Evolutionary conservation across 2,888 invertebrate species (phyloP).

Genomic region (Pachymerium ferrugineum): DNA sequence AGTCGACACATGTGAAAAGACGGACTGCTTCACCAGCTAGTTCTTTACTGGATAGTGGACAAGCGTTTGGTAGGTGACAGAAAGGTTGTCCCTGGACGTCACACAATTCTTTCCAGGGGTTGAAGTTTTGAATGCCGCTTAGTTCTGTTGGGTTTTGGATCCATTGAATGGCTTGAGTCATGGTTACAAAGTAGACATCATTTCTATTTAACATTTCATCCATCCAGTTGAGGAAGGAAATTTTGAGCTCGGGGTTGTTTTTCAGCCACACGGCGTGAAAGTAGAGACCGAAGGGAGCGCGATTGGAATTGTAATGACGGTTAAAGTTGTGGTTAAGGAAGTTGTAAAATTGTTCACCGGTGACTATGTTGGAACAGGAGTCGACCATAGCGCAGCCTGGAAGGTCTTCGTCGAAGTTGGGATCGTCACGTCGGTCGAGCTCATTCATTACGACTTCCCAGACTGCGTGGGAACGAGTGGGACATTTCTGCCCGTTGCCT

Average conservation of each 20-base stretch:
- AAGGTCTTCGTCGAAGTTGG: slow-evolving; percentile 77
- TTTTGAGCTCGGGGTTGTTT: slow-evolving; percentile 85
- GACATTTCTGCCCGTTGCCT: slow-evolving; percentile 76
- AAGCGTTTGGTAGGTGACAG: slow-evolving; percentile 86
- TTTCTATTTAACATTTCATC: slow-evolving; percentile 82
- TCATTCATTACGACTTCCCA: slow-evolving; percentile 98
- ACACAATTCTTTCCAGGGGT: slow-evolving; percentile 92
- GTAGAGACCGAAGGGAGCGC: slow-evolving; percentile 80
- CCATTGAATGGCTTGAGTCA: slow-evolving; percentile 94
- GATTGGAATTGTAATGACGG: slow-evolving; percentile 82
- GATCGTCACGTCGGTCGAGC: slow-evolving; percentile 83
- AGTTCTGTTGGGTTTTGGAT: slow-evolving; percentile 91
- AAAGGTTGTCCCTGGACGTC: slow-evolving; percentile 89
- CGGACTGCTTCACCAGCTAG: slow-evolving; percentile 85
- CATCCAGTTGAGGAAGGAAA: slow-evolving; percentile 88
- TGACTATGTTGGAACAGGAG: slow-evolving; percentile 86
- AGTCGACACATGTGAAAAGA: slow-evolving; percentile 92
- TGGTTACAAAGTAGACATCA: slow-evolving; percentile 89
- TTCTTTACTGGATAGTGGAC: slow-evolving; percentile 75
- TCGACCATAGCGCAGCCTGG: slow-evolving; percentile 90
- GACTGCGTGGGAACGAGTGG: slow-evolving; percentile 84
- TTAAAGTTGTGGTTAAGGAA: slow-evolving; percentile 91
- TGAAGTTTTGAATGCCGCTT: slow-evolving; percentile 79
- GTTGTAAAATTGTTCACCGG: slow-evolving; percentile 88
- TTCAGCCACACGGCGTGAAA: slow-evolving; percentile 92